Base-by-base conservation (phyloP, 2,113 vertebrate genomes). In the Ramphastos sulfuratus region DNA sequence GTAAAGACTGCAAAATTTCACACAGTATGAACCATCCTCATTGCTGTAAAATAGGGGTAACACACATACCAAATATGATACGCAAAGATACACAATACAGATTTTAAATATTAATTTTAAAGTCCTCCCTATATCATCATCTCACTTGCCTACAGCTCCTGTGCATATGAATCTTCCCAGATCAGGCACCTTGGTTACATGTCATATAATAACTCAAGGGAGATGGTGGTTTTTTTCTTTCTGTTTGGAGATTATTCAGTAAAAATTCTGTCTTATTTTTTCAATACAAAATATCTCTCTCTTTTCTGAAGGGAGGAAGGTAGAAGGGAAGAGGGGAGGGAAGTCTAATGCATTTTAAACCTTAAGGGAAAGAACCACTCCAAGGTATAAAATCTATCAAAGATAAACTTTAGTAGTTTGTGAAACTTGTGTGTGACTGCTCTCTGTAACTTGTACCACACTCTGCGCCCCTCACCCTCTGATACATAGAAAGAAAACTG, bases 401-500 rank as follows among this genome's bases (percentile, higher is more conserved):
- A 89, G 46, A 39, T 15, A 91, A 54, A 64, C n/a, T 82, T 52
- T 37, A 0, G 5, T 4, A 23, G 12, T 35, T 82, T 80, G 75
- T 91, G 82, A 92, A 91, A 92, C 63, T 54, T 33, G 44, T 37
- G 55, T 56, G 72, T n/a, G 44, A 77, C 39, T 89, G 69, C 31
- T 74, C 19, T 85, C 82, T 85, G 9, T 74, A 89, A 74, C 80
- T 93, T 55, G 28, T 42, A 87, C 31, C 67, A 61, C 27, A 50
- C 48, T 93, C 84, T 89, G 79, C 75, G 60, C 91, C 91, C 60
- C 94, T 93, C 92, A 93, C 87, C 85, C 89, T 94, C 94, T 95
- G 94, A 96, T 67, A 93, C 89, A 93, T 42, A 92, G 74, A 75
- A 75, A 92, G 82, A 95, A 92, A 91, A 87, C 87, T 92, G 85